Base-by-base conservation (phyloP, 2,888 invertebrate species). In the Cheilosia pagana region DNA sequence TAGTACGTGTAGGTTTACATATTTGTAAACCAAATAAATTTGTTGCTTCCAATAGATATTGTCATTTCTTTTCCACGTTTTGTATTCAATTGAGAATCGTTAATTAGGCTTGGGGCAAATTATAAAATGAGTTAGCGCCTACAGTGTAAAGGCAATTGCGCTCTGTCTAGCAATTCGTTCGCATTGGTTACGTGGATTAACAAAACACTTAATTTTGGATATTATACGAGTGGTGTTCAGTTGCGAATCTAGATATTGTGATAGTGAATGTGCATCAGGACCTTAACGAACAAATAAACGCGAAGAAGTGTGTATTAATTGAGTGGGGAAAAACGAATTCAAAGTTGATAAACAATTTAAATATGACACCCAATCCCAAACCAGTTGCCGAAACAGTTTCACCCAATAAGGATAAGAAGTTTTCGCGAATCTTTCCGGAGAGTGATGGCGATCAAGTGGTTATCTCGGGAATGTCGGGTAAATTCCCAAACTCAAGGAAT, bases 401-500 rank as follows among this genome's bases (percentile, higher is more conserved):
- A 25, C 14, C 76, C 8, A 89, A 88, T 48, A 89, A 89, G 25
- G 50, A 87, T 81, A 90, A 89, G 79, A 91, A 90, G 68, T 89
- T 87, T 68, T 90, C 90, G 0, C 87, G 91, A 78, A 74, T 89
- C n/a, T 88, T 72, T 71, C 89, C 91, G 1, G 91, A 91, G n/a
- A 88, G 90, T 23, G 90, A 91, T 59, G 93, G 92, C 2, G 93
- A 94, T 87, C 93, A 93, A 87, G 91, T 94, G 74, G 94, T 94
- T 10, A 94, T 94, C 59, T 92, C 93, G 67, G 94, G 94, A 39
- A 93, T 94, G 88, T 90, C 94, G 0, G 94, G 94, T 23, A 90
- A 94, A 81, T 94, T 95, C 88, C 95, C 96, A 1, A 94, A 94
- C 87, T 94, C 94, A 0, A 93, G 93, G 59, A 95, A 94, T 89